A percentile compares a stretch with the other conserved stretches of the same genome.
phyloP scores from a whole-genome alignment of 2,797 vertebrate species.

The Hephaestus fuliginosus region DNA sequence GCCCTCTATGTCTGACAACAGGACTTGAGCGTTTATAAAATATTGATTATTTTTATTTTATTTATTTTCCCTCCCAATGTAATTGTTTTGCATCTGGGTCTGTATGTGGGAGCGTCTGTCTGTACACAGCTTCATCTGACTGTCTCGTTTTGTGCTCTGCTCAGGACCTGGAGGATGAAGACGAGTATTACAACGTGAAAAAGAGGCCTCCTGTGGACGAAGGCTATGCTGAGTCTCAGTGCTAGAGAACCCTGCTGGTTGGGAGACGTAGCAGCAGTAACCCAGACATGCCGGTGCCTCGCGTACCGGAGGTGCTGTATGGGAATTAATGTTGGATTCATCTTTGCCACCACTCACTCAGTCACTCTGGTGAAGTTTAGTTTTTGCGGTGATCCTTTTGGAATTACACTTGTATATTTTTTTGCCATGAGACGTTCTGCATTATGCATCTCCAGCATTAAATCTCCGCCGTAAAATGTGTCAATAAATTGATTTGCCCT shows the following conservation, averaged over 20 bases:
- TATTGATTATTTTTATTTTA: slow-evolving; percentile 44
- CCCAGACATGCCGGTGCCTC: neutral
- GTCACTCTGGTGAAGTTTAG: slow-evolving; percentile 21
- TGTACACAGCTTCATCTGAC: neutral
- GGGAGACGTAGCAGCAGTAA: slow-evolving; percentile 28
- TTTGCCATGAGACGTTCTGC: neutral
- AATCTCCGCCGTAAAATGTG: slow-evolving; percentile 5
- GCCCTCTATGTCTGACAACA: slow-evolving; percentile 43
- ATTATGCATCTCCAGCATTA: slow-evolving; percentile 4
- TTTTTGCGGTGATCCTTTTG: slow-evolving; percentile 5
- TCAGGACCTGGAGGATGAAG: slow-evolving; percentile 77
- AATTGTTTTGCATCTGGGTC: slow-evolving; percentile 38
- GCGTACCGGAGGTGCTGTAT: slow-evolving; percentile 1
- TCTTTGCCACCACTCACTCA: slow-evolving; percentile 7
- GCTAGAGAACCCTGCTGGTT: slow-evolving; percentile 69
- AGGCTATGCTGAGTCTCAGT: slow-evolving; percentile 73
- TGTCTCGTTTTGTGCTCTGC: slow-evolving; percentile 25
- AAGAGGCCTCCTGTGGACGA: slow-evolving; percentile 48
- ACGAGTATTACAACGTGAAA: slow-evolving; percentile 51
- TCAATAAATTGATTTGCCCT: slow-evolving; percentile 17
- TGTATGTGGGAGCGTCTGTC: neutral
- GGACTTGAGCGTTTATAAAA: slow-evolving; percentile 61
- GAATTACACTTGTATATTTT: neutral
- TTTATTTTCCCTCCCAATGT: neutral
- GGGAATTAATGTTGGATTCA: slow-evolving; percentile 27